Evolutionary conservation across 2,888 invertebrate genomes (phyloP), one percentile per base, ranked within the genome.

Genomic region (Sisyra terminalis): DNA sequence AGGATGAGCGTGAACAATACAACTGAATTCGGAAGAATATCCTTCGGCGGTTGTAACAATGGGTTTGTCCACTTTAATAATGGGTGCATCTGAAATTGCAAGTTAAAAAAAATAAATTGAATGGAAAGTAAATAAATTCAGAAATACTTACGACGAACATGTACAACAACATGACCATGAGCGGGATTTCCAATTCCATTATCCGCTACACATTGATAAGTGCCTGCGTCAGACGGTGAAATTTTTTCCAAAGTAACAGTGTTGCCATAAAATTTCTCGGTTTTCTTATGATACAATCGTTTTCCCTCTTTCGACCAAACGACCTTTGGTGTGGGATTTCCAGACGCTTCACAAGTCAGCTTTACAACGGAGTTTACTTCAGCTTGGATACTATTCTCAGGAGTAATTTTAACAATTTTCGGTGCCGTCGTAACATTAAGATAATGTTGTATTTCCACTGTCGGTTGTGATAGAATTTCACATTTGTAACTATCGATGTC

Each of bases 221-320:
- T n/a, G 8, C 34, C 34, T 2, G 34, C 34, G 11, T 34, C 34
- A 3, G 7, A 15, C 4, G 34, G 34, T 24, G 24, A 24, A 24
- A 24, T 24, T 24, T 24, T 24, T 24, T 24, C 24, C 7, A 24
- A 24, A 3, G 24, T 24, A 24, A 24, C 24, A 5, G 24, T 24
- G 24, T 24, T 24, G 7, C 24, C 24, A 24, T 24, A 24, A 24
- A 24, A 24, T 24, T 24, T 24, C 24, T 24, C 24, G 3, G 24
- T 24, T 24, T 24, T 24, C 24, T 7, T 24, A 24, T 24, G 24
- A 11, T 34, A 34, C 3, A 34, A 15, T 11, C 13, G 5, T 3
- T 34, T 34, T 11, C 34, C 34, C 2, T 34, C 34, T 34, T 34
- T 34, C 34, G 34, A 34, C 34, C 34, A 34, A 7, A 15, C 15